These are phyloP conservation scores for Imbricaverruca yamaguchii DNA, from an alignment of 2,888 invertebrate genomes.

Conservation along the genomic window DNA sequence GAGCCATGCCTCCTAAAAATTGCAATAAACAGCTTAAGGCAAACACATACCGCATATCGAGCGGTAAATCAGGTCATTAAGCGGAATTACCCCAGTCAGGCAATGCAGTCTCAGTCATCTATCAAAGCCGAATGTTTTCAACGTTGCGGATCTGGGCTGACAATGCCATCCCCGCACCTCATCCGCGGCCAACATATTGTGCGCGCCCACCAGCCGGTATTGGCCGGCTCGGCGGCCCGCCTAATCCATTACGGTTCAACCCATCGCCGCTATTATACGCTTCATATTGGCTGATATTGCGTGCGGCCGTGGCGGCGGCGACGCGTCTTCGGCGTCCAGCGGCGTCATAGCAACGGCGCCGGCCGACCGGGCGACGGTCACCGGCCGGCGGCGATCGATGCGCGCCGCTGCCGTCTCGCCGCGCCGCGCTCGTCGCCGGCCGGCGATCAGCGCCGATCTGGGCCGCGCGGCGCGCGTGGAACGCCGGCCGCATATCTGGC, in stretches of 20 bases:
- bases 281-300: background rate
- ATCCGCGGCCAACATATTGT: background rate
- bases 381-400: background rate
- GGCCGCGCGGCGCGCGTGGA: background rate
- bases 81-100: no score
- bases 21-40: background rate
- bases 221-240: background rate
- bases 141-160: no score
- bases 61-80: no score
- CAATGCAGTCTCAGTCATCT: no score
- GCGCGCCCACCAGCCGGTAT: background rate
- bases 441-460: background rate
- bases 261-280: background rate
- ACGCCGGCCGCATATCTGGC: background rate
- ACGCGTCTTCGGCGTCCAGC: background rate
- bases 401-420: background rate
- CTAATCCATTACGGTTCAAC: background rate
- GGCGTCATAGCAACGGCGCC: background rate
- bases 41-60: background rate
- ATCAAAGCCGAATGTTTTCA: no score
- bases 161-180: background rate
- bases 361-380: background rate
- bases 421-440: background rate
- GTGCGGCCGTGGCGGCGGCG: background rate
- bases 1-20: background rate